Evolutionary conservation across 2,888 invertebrate species (phyloP), one percentile per base, ranked within the genome.

Genomic region (Priocnemis perturbator): DNA sequence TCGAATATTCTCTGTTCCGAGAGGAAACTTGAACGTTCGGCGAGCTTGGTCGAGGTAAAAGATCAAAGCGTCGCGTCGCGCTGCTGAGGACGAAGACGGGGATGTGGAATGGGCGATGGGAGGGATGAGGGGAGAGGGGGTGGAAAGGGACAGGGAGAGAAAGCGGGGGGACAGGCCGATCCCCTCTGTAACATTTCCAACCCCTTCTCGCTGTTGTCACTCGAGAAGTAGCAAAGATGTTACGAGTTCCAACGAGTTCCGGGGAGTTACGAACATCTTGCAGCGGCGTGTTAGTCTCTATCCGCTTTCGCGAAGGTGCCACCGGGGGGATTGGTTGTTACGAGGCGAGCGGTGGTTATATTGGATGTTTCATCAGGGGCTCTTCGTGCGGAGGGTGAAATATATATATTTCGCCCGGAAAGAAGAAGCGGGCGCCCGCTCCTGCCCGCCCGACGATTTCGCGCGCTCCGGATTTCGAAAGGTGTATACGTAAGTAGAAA

Each of bases 161-260:
- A 48, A 50, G 21, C 45, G 21, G 23, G 60, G 17, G 58, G 15
- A 45, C 37, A 57, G 37, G 47, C 60, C 48, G 23, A 23, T 17
- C 50, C 48, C 20, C 23, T 60, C 60, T 60, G 37, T 37, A 37
- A 37, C 37, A 37, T 37, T 23, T 60, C 23, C 60, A 48, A 23
- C 50, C 48, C 30, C 50, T 72, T 63, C 70, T 30, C 69, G 62
- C 67, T 68, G 77, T 78, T 78, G 79, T 76, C 77, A 70, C 74
- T 66, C 58, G 72, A 71, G 71, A 74, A 74, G 73, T 69, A 78
- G 74, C 76, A 70, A 79, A 79, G 78, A 82, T 77, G 81, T 82
- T 82, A 76, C 73, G 77, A 82, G 78, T 81, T 81, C 67, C 77
- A 78, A 81, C 78, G 81, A 81, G 79, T 80, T 82, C 69, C 73